Evolutionary conservation across 2,113 vertebrate species (phyloP), one percentile per base, ranked within the genome.

Genomic region (Casuarius casuarius): DNA sequence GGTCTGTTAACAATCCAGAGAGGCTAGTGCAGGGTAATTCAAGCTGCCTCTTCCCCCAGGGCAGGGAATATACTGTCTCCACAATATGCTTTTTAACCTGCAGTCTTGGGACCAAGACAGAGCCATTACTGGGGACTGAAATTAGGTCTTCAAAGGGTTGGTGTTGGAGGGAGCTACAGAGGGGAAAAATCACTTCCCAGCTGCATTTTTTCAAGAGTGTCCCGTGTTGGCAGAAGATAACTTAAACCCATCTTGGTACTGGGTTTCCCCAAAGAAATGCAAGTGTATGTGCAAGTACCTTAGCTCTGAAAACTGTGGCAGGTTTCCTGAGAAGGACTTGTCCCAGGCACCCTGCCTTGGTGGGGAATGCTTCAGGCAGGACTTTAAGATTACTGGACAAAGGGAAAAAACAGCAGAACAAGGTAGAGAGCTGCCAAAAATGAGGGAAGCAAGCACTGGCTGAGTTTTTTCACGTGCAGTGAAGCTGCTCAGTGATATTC

Each of bases 331-430:
- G 74, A 52, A 16, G 71, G 62, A n/a, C 48, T 33, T 40, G 35
- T 80, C 68, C 67, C 66, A n/a, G 56, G 26, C 75, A 26, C 71
- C 40, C 56, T 54, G 23, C 81, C 49, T 71, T 68, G 86, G 70
- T 4, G 5, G 35, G 85, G 17, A 75, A 66, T 66, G 1, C 77
- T 40, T 73, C 84, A 66, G 86, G 84, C 38, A 18, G 68, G 71
- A 38, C 13, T 0, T 33, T 68, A 75, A 33, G 70, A 70, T 66
- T 76, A 33, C 52, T 59, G 81, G 74, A 40, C 91, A 91, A 91
- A 95, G 8, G 87, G 74, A 79, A 95, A 74, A 89, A 83, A 66
- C 66, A 85, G 92, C 63, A 70, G 90, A 74, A 62, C 76, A 79
- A 92, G 86, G 82, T 84, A 52, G 54, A 5, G 52, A 56, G 72